Base-by-base conservation (phyloP, 2,888 invertebrate species). In the Pachycephus smyrnensis region DNA sequence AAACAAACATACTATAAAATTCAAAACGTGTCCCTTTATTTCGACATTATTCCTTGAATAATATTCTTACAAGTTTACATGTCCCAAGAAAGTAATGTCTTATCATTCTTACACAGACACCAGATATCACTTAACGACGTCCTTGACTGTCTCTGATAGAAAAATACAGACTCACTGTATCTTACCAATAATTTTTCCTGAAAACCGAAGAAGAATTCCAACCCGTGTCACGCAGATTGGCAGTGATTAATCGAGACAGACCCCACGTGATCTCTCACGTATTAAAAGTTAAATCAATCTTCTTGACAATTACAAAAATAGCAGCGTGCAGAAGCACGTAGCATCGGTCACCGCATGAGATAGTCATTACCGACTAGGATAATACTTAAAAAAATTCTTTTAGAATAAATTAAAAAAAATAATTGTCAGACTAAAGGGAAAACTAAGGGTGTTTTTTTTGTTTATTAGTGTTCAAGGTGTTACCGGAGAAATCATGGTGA, bases 401-500 rank as follows among this genome's bases (percentile, higher is more conserved):
- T 40, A 2, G 40, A 6, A 40, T 40, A 15, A 23, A 40, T 1
- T 35, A 35, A 35, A 35, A 35, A 35, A 35, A 9, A 23, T 23
- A 6, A 23, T 55, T 23, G 2, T 23, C 55, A 55, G 15, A 0
- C 23, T 9, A 2, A 55, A 55, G 23, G 55, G 23, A 23, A 55
- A 55, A 55, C 9, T 55, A 55, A 55, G 23, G 23, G 55, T 55
- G 23, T 6, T 15, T 9, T 23, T 33, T 71, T 69, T 71, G 31
- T 71, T 71, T 30, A 71, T 23, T 91, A 96, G 96, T 86, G 94
- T 95, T 12, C 93, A 93, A 83, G 96, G 96, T n/a, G 95, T 95
- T 32, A 93, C 92, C 80, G 97, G 97, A 23, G 93, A 93, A 84
- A 94, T 97, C 76, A 91, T 93, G 75, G 94, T 97, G 69, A 97